Conservation (phyloP, 2,113 vertebrate species). For the Blennius ocellaris region DNA sequence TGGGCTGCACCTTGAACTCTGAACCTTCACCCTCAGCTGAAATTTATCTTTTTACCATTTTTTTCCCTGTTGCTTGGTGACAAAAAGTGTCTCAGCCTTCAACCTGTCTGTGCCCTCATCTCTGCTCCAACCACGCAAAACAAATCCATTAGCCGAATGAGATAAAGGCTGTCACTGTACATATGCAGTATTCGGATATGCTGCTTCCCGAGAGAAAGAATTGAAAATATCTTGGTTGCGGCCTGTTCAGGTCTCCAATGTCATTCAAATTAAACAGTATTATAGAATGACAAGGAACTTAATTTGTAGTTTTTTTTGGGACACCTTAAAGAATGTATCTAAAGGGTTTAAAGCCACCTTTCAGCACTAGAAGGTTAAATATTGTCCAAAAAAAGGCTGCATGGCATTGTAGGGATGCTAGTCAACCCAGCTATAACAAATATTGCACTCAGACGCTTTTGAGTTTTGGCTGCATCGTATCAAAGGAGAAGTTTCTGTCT, state of each 20-base stretch:
- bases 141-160: conserved; percentile 90
- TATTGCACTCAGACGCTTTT: conserved; percentile 5
- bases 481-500: conserved; percentile 25
- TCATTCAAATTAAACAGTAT: too few species aligned
- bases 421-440: conserved; percentile 1
- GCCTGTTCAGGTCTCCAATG: too few species aligned
- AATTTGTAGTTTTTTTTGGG: too few species aligned
- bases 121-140: conserved; percentile 59
- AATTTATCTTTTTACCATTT: conserved; percentile 81
- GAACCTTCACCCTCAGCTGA: conserved; percentile 87
- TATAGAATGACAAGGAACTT: too few species aligned
- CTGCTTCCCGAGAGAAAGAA: conserved; percentile 82
- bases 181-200: conserved; percentile 76
- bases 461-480: conserved; percentile 23
- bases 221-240: conserved; percentile 16
- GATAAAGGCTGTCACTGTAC: conserved; percentile 57
- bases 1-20: conserved; percentile 91
- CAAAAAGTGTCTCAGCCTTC: conserved; percentile 56
- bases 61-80: conserved; percentile 59
- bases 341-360: too few species aligned
- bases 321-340: too few species aligned
- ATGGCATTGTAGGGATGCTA: neutral
- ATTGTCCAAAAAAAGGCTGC: too few species aligned
- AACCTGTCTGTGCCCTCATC: conserved; percentile 16
- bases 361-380: too few species aligned